Percentiles rank a stretch among this genome's conserved stretches.
Conservation (phyloP, 2,797 vertebrate species). For the Iguana delicatissima region DNA sequence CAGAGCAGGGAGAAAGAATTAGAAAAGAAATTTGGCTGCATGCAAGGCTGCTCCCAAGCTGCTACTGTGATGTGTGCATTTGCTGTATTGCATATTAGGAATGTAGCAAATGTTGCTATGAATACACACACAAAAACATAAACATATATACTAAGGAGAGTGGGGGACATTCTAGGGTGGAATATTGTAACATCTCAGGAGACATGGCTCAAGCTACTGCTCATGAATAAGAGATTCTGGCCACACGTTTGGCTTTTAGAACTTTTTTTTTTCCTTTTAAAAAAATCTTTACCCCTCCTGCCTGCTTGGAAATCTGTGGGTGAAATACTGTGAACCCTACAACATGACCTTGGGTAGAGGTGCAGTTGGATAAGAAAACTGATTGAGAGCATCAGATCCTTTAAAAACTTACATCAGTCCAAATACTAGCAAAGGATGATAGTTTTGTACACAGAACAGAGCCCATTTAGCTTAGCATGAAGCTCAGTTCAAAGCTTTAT, state of each 20-base stretch:
- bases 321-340: not conserved
- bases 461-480: not conserved
- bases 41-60: not conserved
- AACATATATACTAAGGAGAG: too few relatives aligned
- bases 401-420: not conserved
- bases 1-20: not conserved
- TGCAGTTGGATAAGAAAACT: too few relatives aligned
- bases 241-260: not conserved
- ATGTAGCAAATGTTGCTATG: not conserved
- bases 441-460: not conserved
- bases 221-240: too few relatives aligned
- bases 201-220: not conserved
- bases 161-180: not conserved
- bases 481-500: not conserved
- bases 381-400: not conserved
- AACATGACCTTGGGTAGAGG: too few relatives aligned
- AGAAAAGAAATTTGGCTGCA: not conserved
- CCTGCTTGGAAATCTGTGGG: too few relatives aligned
- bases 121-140: not conserved
- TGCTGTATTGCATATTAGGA: not conserved
- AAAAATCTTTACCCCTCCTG: not conserved
- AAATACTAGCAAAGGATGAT: not conserved
- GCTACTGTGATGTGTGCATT: not conserved
- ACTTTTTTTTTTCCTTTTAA: not conserved
- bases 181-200: not conserved